phyloP scores from a whole-genome alignment of 2,888 invertebrate genomes.

The Hesperia comma region DNA sequence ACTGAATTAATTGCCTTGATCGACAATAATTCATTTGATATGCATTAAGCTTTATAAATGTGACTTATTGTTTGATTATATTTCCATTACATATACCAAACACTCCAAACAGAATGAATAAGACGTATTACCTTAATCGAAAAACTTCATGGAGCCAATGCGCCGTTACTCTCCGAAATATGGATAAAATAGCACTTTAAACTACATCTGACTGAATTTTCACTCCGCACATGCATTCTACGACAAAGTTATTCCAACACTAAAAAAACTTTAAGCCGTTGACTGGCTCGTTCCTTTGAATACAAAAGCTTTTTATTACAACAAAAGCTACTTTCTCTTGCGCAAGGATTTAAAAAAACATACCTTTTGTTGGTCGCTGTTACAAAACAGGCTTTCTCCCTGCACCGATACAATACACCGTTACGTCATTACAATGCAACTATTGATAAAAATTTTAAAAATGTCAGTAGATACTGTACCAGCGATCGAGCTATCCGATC shows the following conservation, averaged over 20 bases:
- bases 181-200: slow-evolving; percentile 29
- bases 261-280: slow-evolving; percentile 72
- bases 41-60: slow-evolving; percentile 13
- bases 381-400: slow-evolving; percentile 73
- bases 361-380: slow-evolving; percentile 58
- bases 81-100: slow-evolving; percentile 1
- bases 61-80: slow-evolving; percentile 13
- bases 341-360: slow-evolving; percentile 70
- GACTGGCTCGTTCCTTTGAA: slow-evolving; percentile 62
- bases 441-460: slow-evolving; percentile 52
- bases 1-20: neutral
- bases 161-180: slow-evolving; percentile 5
- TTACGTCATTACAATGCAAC: slow-evolving; percentile 48
- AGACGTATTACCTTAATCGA: slow-evolving; percentile 31
- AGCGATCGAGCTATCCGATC: slow-evolving; percentile 78
- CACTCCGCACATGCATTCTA: slow-evolving; percentile 67
- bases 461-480: slow-evolving; percentile 61
- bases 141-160: slow-evolving; percentile 13
- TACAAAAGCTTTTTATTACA: slow-evolving; percentile 67
- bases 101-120: slow-evolving; percentile 14
- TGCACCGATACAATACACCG: slow-evolving; percentile 61
- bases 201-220: slow-evolving; percentile 31
- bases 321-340: slow-evolving; percentile 74
- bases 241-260: slow-evolving; percentile 65
- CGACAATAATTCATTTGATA: neutral